phyloP scores from a whole-genome alignment of 2,113 vertebrate genomes.

The Cromileptes altivelis region DNA sequence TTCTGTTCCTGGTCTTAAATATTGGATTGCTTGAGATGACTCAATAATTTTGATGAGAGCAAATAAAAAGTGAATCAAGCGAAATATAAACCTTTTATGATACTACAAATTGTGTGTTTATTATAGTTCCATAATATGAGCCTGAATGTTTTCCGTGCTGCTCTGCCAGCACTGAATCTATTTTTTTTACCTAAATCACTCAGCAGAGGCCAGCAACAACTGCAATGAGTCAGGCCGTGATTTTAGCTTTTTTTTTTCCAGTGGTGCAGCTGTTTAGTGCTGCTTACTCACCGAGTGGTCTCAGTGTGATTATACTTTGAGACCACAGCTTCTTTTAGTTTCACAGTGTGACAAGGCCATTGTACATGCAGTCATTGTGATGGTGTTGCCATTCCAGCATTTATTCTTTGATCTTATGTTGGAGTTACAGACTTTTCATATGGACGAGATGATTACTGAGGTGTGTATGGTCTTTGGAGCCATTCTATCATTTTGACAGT shows the following conservation, averaged over 20 bases:
- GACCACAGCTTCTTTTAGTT: not conserved
- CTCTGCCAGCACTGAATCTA: not conserved
- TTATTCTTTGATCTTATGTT: not conserved
- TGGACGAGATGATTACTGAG: conserved; percentile 16
- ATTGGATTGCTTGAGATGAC: not conserved
- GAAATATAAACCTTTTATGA: not conserved
- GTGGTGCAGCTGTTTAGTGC: not conserved
- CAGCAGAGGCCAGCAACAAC: no score
- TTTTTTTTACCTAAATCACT: no score
- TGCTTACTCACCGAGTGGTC: not conserved
- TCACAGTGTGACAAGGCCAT: not conserved
- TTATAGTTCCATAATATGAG: not conserved
- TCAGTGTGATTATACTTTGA: not conserved
- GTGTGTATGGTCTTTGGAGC: not conserved
- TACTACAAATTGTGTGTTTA: not conserved
- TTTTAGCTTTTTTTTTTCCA: not conserved
- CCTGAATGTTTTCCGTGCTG: not conserved
- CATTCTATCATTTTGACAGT: not conserved
- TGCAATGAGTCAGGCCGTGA: not conserved
- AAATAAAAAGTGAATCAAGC: conserved; percentile 9
- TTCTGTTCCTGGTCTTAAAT: not conserved
- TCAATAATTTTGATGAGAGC: not conserved
- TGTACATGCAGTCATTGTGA: not conserved
- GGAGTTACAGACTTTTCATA: not conserved
- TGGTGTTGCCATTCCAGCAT: conserved; percentile 6